phyloP scores from a whole-genome alignment of 2,797 vertebrate genomes.

The Limosa lapponica region DNA sequence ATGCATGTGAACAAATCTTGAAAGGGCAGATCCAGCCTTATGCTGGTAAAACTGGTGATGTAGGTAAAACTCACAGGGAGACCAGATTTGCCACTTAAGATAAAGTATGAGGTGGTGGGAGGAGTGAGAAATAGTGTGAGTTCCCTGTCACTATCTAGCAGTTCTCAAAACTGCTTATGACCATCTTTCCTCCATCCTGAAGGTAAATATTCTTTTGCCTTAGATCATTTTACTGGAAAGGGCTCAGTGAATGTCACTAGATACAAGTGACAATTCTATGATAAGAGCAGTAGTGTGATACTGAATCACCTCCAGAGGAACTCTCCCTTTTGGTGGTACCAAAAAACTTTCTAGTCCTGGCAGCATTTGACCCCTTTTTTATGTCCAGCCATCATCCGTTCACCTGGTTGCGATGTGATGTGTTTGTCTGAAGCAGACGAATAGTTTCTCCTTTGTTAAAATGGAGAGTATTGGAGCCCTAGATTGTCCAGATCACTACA shows the following conservation, averaged over 20 bases:
- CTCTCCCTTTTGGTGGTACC: background rate
- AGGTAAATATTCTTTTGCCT: background rate
- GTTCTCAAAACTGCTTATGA: background rate
- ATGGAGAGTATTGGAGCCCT: background rate
- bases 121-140: fast-evolving
- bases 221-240: background rate
- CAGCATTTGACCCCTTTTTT: background rate
- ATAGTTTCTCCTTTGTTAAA: background rate
- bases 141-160: background rate
- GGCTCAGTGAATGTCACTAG: background rate
- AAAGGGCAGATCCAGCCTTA: background rate
- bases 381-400: background rate
- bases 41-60: background rate
- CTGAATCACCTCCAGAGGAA: background rate
- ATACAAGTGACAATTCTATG: background rate
- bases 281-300: background rate
- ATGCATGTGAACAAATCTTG: background rate
- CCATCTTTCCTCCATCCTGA: background rate
- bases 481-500: background rate
- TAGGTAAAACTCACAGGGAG: background rate
- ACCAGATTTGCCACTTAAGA: background rate
- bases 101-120: background rate
- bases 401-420: fast-evolving
- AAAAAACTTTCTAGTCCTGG: background rate
- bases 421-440: background rate